Conservation (phyloP, 2,888 invertebrate genomes). For the Dioctria rufipes region DNA sequence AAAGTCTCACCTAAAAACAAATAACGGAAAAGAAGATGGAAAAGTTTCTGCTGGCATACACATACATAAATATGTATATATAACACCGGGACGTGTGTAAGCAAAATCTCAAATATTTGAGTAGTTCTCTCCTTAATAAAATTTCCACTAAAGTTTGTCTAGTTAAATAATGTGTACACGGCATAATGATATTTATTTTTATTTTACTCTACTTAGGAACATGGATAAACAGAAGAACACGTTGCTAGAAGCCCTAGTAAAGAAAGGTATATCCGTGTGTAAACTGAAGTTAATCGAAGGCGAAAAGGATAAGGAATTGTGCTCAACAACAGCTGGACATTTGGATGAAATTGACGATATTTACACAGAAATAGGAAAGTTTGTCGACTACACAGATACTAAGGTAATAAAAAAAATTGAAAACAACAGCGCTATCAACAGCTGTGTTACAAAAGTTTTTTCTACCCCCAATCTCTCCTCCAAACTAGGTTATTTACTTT, state of each 20-base stretch:
- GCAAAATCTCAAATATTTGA: conserved; percentile 35
- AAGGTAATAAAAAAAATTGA: conserved; percentile 74
- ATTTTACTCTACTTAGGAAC: conserved; percentile 65
- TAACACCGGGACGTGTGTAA: not conserved
- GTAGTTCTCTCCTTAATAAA: conserved; percentile 28
- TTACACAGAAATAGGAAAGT: conserved; percentile 84
- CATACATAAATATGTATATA: too few relatives aligned
- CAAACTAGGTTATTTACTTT: conserved; percentile 79
- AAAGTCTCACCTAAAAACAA: conserved; percentile 35
- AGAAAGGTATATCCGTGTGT: conserved; percentile 82
- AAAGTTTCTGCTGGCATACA: not conserved
- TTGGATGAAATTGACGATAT: conserved; percentile 76
- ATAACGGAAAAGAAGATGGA: not conserved
- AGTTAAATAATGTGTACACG: conserved; percentile 24
- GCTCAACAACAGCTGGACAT: conserved; percentile 67
- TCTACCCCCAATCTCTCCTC: not conserved
- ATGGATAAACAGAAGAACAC: conserved; percentile 89
- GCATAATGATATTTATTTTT: conserved; percentile 33
- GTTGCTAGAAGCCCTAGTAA: conserved; percentile 85
- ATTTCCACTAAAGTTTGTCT: conserved; percentile 21
- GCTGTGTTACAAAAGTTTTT: conserved; percentile 6
- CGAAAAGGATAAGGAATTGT: conserved; percentile 63
- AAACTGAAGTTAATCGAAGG: conserved; percentile 73
- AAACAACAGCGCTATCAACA: too few relatives aligned
- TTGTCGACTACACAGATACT: conserved; percentile 83